Percentiles rank a stretch among this genome's conserved stretches.
Evolutionary conservation across 2,113 vertebrate genomes (phyloP).

Genomic region (Hippolais icterina): DNA sequence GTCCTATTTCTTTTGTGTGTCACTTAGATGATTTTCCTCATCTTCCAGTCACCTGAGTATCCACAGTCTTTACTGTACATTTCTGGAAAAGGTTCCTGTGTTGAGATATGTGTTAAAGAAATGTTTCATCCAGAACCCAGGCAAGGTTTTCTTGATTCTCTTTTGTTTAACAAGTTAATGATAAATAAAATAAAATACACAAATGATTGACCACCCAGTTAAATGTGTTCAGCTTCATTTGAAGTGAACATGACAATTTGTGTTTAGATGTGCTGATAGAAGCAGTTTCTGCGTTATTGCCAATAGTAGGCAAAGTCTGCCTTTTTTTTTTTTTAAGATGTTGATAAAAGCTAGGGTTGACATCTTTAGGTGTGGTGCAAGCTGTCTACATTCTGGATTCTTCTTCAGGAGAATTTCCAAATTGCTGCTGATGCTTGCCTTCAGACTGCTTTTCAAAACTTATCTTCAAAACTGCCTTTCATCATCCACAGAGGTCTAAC

Average conservation of each 20-base stretch:
- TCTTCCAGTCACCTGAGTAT: not conserved
- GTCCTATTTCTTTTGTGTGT: not conserved
- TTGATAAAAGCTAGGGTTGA: constrained; percentile 5
- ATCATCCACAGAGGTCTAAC: not conserved
- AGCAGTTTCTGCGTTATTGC: constrained; percentile 41
- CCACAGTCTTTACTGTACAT: not conserved
- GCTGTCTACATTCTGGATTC: not conserved
- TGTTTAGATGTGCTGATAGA: constrained; percentile 35
- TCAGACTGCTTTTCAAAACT: not conserved
- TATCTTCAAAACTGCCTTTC: not conserved
- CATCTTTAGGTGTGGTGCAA: not conserved
- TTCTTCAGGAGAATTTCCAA: not conserved
- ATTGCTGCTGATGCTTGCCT: not conserved
- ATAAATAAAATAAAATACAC: constrained; percentile 52
- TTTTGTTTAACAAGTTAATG: constrained; percentile 48
- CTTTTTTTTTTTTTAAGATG: not conserved
- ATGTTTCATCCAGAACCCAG: not conserved
- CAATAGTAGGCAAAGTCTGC: not conserved
- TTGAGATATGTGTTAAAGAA: not conserved
- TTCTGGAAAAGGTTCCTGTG: not conserved
- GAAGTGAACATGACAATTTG: constrained; percentile 24
- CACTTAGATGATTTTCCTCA: not conserved
- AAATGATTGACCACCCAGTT: constrained; percentile 43
- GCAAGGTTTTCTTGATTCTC: not conserved
- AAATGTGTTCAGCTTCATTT: constrained; percentile 62